phyloP scores from a whole-genome alignment of 2,113 vertebrate genomes.

The Paraplagusia blochii region DNA sequence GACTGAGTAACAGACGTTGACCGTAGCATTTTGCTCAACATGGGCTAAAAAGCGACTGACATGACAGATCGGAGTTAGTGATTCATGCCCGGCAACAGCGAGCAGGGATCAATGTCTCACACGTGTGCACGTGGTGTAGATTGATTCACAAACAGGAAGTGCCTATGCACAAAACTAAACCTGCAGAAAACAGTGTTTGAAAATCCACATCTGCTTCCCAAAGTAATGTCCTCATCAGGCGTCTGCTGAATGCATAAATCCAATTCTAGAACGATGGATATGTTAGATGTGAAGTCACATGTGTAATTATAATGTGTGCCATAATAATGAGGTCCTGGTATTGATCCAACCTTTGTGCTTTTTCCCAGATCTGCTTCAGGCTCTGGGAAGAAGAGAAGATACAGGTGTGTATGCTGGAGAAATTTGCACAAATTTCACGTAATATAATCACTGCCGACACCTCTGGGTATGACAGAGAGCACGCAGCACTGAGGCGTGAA shows the following conservation, averaged over 20 bases:
- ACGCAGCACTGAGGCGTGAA: too few relatives aligned
- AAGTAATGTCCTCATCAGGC: too few relatives aligned
- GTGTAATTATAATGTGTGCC: too few relatives aligned
- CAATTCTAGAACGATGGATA: too few relatives aligned
- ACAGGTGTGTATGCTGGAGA: slow-evolving; percentile 81
- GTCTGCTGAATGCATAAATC: too few relatives aligned
- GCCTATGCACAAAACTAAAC: not conserved
- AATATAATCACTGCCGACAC: too few relatives aligned
- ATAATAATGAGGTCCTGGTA: slow-evolving; percentile 1
- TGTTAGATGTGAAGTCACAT: too few relatives aligned
- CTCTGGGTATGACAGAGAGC: not conserved
- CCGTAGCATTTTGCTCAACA: slow-evolving; percentile 1
- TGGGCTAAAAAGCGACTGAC: not conserved
- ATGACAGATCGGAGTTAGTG: not conserved
- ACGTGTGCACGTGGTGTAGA: slow-evolving; percentile 1
- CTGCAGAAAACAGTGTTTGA: not conserved
- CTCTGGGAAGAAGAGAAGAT: slow-evolving; percentile 89
- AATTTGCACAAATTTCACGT: too few relatives aligned
- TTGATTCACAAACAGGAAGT: not conserved
- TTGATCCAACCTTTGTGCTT: slow-evolving; percentile 24
- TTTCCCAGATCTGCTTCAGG: slow-evolving; percentile 86
- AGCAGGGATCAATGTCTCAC: too few relatives aligned
- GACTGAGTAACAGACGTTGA: slow-evolving; percentile 13
- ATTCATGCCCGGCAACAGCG: not conserved
- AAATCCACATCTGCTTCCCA: not conserved